Conservation (phyloP, 2,113 vertebrate genomes). For the Catharus bicknelli region DNA sequence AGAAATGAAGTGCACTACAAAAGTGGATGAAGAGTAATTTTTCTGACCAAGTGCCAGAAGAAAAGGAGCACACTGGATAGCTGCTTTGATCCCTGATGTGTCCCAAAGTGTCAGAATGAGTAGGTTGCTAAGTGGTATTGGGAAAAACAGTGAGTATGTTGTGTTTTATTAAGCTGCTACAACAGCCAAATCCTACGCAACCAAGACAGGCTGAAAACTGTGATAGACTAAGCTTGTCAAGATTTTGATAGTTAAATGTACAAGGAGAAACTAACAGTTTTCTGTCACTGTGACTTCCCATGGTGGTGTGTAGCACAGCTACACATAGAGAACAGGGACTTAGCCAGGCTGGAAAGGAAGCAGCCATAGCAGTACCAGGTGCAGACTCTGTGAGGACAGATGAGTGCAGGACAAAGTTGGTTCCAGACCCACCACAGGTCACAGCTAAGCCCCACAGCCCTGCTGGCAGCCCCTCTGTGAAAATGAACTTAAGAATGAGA, state of each 20-base stretch:
- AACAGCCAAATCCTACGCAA: background rate
- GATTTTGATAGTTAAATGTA: background rate
- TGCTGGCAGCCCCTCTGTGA: background rate
- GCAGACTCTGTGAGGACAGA: background rate
- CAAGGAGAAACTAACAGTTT: background rate
- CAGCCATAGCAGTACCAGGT: background rate
- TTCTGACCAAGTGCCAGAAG: background rate
- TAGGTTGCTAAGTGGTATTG: background rate
- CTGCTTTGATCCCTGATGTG: background rate
- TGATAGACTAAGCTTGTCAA: background rate
- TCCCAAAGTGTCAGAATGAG: background rate
- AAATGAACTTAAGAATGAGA: background rate
- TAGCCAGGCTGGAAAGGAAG: background rate
- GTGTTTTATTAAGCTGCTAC: background rate
- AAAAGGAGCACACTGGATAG: background rate
- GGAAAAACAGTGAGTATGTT: background rate
- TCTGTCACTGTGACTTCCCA: background rate
- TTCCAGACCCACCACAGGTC: background rate
- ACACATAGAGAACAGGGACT: background rate
- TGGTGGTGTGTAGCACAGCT: background rate
- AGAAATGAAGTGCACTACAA: background rate
- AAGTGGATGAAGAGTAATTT: background rate
- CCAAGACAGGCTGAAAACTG: background rate
- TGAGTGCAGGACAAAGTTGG: accelerated
- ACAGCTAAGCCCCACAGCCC: background rate